Evolutionary conservation across 2,888 invertebrate genomes (phyloP).

Genomic region (Gisinianus flammeolus): DNA sequence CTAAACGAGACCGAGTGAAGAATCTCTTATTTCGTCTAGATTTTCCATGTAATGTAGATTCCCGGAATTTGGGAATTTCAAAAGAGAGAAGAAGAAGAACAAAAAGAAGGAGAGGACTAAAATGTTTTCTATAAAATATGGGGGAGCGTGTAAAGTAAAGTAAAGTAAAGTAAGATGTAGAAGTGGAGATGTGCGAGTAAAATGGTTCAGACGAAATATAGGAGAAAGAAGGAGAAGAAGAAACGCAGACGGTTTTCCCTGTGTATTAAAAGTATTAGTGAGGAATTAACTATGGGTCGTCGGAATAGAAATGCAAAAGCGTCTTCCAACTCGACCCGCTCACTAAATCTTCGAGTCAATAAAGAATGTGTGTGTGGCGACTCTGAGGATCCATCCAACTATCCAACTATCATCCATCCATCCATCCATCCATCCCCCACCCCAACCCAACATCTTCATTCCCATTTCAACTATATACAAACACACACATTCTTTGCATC

Average conservation of each 20-base stretch:
- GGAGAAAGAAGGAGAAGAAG: neutral
- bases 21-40: neutral
- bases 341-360: slow-evolving; percentile 52
- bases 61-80: neutral
- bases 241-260: slow-evolving; percentile 37
- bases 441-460: neutral
- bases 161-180: slow-evolving; percentile 9
- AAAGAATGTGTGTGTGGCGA: slow-evolving; percentile 40
- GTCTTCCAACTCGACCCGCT: slow-evolving; percentile 14
- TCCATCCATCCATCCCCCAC: neutral
- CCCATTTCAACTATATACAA: slow-evolving; percentile 53
- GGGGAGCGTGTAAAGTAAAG: slow-evolving; percentile 26
- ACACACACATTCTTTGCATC: too few species aligned
- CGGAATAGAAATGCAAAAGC: slow-evolving; percentile 47
- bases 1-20: neutral
- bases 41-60: neutral
- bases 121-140: slow-evolving; percentile 17
- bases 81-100: neutral
- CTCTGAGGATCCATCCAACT: neutral
- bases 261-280: slow-evolving; percentile 56
- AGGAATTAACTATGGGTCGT: slow-evolving; percentile 49
- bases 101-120: neutral
- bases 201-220: slow-evolving; percentile 7
- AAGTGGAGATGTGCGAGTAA: too few species aligned
- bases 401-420: slow-evolving; percentile 15